These are phyloP conservation scores for Dysdera silvatica DNA, from an alignment of 1,140 invertebrate species.

Conservation along the genomic window DNA sequence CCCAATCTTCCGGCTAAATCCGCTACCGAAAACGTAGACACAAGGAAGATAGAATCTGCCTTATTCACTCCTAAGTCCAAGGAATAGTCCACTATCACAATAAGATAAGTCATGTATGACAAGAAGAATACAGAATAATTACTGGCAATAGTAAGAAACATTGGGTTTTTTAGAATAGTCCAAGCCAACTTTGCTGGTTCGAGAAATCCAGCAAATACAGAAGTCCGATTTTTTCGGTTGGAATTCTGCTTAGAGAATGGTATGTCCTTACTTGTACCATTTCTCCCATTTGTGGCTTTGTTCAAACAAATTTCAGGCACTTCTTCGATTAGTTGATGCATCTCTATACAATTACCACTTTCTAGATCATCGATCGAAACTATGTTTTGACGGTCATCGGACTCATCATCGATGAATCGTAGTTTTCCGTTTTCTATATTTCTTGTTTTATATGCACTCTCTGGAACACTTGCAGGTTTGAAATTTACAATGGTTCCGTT, in stretches of 20 bases:
- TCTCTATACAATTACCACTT: too few relatives aligned
- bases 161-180: constrained; percentile 20
- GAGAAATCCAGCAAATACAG: neutral
- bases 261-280: too few relatives aligned
- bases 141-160: constrained; percentile 25
- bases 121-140: constrained; percentile 23
- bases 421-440: too few relatives aligned
- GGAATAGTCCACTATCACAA: constrained; percentile 33
- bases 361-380: too few relatives aligned
- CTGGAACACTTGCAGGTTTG: too few relatives aligned
- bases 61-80: constrained; percentile 27
- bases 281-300: too few relatives aligned
- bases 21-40: constrained; percentile 28
- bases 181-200: constrained; percentile 1
- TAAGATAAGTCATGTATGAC: constrained; percentile 29
- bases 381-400: constrained; percentile 8
- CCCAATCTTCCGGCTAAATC: constrained; percentile 31
- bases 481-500: too few relatives aligned
- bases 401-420: constrained; percentile 2
- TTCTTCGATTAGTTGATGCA: too few relatives aligned
- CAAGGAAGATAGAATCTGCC: constrained; percentile 18
- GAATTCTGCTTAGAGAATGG: too few relatives aligned
- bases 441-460: too few relatives aligned
- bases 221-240: too few relatives aligned
- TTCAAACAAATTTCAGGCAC: too few relatives aligned